Evolutionary conservation across 2,797 vertebrate genomes (phyloP), one percentile per base, ranked within the genome.

Genomic region (Syndactyla subalaris): DNA sequence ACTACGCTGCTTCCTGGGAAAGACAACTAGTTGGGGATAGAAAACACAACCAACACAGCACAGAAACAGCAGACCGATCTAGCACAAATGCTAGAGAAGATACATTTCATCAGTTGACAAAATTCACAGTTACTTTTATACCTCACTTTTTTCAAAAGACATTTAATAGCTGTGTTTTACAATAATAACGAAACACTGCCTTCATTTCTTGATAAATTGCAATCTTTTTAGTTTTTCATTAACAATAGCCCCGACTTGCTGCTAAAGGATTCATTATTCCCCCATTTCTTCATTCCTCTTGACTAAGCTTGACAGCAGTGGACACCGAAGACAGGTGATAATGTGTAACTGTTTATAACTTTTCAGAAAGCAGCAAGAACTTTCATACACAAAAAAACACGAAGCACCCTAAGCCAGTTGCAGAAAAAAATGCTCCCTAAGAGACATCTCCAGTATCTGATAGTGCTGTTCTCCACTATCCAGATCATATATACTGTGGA

Each of bases 221-320:
- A 26, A 14, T 54, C 18, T 74, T 43, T 1, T 2, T 57, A 18
- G 9, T 9, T 81, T 85, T 57, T 67, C 4, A 45, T 38, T 67
- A 29, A 49, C 7, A 23, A 8, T 15, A 23, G 5, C 7, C 29
- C 22, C 6, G 0, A 0, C 9, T 14, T 51, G 10, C 59, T 52
- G 26, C 71, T 57, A 8, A 36, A 32, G 39, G 12, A 26, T 59
- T 63, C 20, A 5, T 17, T 68, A 11, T 34, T 43, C 16, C 3
- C 9, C 23, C 13, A 6, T 49, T 57, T 71, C 45, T 89, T 92
- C 22, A 15, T 87, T 76, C 17, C 36, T 82, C 49, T 26, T 80
- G 7, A 66, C 45, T 48, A 66, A 48, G 6, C 15, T 11, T 29
- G 27, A n/a, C 10, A 1, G 68, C 34, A 36, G 46, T 9, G 15